These are phyloP conservation scores for Amblyopsis hoosieri DNA, from an alignment of 2,797 vertebrate species.

Conservation along the genomic window DNA sequence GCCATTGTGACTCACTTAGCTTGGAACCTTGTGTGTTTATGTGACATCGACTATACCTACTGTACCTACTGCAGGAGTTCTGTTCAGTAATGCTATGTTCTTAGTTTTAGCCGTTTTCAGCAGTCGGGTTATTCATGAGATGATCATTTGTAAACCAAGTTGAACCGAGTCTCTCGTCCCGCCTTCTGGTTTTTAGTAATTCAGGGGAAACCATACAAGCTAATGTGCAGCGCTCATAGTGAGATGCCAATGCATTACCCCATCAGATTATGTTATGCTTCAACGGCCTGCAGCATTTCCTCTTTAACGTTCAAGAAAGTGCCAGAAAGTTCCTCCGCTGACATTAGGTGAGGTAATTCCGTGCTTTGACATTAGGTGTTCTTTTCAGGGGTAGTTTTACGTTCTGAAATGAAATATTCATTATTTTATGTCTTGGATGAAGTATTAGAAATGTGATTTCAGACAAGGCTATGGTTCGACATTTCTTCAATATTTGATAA, in stretches of 20 bases:
- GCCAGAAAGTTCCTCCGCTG: conserved; percentile 60
- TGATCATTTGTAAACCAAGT: conserved; percentile 53
- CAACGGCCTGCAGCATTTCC: conserved; percentile 67
- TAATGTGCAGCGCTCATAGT: conserved; percentile 48
- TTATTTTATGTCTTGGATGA: conserved; percentile 71
- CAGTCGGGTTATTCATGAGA: conserved; percentile 28
- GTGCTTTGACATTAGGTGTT: conserved; percentile 48
- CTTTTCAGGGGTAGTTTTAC: conserved; percentile 74
- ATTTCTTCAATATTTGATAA: conserved; percentile 83
- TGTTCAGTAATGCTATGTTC: conserved; percentile 6
- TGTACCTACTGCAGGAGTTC: not conserved
- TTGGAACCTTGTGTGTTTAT: not conserved
- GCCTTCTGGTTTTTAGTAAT: conserved; percentile 44
- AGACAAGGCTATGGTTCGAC: conserved; percentile 67
- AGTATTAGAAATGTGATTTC: conserved; percentile 75
- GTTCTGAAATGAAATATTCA: conserved; percentile 79
- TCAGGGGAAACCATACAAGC: conserved; percentile 34
- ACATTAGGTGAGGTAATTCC: conserved; percentile 68
- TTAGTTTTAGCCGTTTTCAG: conserved; percentile 39
- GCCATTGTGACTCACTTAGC: not conserved
- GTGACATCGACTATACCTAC: not conserved
- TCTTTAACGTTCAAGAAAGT: conserved; percentile 60
- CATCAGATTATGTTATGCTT: conserved; percentile 71
- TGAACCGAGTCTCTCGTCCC: conserved; percentile 23
- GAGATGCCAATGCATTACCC: conserved; percentile 70